Base-by-base conservation (phyloP, 2,113 vertebrate species). In the Hepsetus odoe region DNA sequence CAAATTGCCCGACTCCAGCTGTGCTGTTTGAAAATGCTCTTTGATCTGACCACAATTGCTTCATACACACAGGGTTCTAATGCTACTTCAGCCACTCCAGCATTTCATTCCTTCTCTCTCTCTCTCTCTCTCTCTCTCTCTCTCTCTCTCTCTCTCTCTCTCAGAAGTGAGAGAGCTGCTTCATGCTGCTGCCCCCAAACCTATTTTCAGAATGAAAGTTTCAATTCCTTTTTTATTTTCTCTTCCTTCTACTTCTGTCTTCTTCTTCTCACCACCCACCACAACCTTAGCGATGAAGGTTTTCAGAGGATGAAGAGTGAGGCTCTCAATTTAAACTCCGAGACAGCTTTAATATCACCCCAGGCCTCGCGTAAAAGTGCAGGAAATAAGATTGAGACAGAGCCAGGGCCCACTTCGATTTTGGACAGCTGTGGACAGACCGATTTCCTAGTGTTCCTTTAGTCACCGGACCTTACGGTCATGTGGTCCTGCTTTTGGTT, bases 311-410 rank as follows among this genome's bases (percentile, higher is more conserved):
- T 81, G 79, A 86, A 76, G 69, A 59, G 75, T 0, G 13, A 86
- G 53, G 80, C 77, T 62, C 81, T 88, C 71, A 40, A 81, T 90
- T 85, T 87, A 80, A 80, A 83, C 66, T 80, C 56, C 18, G 28
- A 87, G 87, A 87, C 79, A 85, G 84, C 24, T 89, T 90, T 91
- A 90, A 88, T 88, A 84, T 82, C 82, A 72, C 77, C 66, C 56
- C 76, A 69, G 44, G 71, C 49, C 61, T 18, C 16, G 51, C 24
- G 51, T 72, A 74, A 82, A 87, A 87, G 64, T 86, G 72, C 77
- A 87, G 86, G 80, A 83, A 83, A 76, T 86, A 68, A 83, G 83
- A 89, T 89, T 90, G 88, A 85, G 80, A 83, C 70, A 81, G 64
- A n/a, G 61, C 74, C 76, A 81, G 83, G 67, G 67, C 86, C 80